Evolutionary conservation across 2,888 invertebrate genomes (phyloP).

Genomic region (Agrilus cyanescens): DNA sequence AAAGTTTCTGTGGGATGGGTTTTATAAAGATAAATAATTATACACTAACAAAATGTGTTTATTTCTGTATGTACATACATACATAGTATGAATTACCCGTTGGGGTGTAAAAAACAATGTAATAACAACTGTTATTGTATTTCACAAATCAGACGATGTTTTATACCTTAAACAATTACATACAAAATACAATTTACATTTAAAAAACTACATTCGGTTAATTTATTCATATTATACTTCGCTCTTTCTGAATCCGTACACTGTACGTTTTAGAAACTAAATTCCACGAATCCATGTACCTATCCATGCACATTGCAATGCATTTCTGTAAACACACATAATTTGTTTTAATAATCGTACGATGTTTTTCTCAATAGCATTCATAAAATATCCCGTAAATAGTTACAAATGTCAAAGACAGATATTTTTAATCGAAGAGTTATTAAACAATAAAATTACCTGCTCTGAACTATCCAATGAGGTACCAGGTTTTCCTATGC

Average conservation of each 20-base stretch:
- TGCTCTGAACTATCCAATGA: slow-evolving; percentile 79
- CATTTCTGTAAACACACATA: slow-evolving; percentile 63
- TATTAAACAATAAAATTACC: slow-evolving; percentile 33
- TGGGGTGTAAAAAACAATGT: no score
- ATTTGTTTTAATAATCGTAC: not conserved
- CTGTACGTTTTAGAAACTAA: slow-evolving; percentile 83
- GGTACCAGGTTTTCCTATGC: slow-evolving; percentile 81
- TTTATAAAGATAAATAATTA: no score
- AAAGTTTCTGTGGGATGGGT: no score
- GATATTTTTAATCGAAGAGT: slow-evolving; percentile 8
- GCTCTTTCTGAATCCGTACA: slow-evolving; percentile 72
- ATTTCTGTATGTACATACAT: no score
- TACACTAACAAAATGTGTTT: no score
- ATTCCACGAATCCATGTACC: slow-evolving; percentile 95
- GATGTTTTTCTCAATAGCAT: no score
- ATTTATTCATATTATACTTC: slow-evolving; percentile 25
- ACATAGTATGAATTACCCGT: no score
- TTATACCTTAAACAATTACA: not conserved
- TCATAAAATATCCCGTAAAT: not conserved
- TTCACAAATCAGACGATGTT: not conserved
- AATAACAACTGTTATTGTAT: no score
- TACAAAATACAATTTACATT: not conserved
- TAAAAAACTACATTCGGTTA: not conserved
- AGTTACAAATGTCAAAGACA: slow-evolving; percentile 4
- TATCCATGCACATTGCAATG: slow-evolving; percentile 95